Base-by-base conservation (phyloP, 2,888 invertebrate genomes). In the Lasioglossum pauxillum region DNA sequence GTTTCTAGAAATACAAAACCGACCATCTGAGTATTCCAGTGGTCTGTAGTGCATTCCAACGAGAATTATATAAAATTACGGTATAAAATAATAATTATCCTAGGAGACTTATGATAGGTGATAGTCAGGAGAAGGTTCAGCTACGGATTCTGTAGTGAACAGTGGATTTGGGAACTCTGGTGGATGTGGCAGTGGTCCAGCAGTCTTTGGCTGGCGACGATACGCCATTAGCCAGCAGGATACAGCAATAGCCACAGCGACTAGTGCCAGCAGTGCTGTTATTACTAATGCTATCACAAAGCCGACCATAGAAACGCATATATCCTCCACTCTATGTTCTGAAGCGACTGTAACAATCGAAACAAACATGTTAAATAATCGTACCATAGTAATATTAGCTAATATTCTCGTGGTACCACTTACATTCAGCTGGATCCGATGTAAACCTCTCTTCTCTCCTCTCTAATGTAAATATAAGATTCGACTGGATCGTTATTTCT, bases 191-290 rank as follows among this genome's bases (percentile, higher is more conserved):
- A 99, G 96, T 74, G 99, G 99, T 67, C 98, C 98, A 88, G 98
- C 97, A 78, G 98, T 97, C 93, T 98, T 98, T 78, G 98, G 98
- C 94, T 98, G 97, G 92, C 98, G 97, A 91, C 98, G 96, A 96
- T 98, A 98, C 92, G 99, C 99, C 97, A 99, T 98, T 90, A 99
- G 96, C 99, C 99, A 99, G 95, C 99, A 99, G 87, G 98, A 98
- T 83, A 99, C 98, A 82, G 98, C 98, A 77, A 99, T 98, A 46
- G 99, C 99, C 82, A 99, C 98, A 83, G 99, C 98, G 84, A 99
- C 98, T 89, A 99, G 96, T 83, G 99, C 98, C 94, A 99, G 96
- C 87, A 99, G 96, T 76, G 98, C 98, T 90, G 99, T 99, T 94
- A 99, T 97, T 88, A 98, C 98, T 93, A 99, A 96, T 90, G 99